Evolutionary conservation across 2,113 vertebrate species (phyloP).

Genomic region (Atherinomorus stipes): DNA sequence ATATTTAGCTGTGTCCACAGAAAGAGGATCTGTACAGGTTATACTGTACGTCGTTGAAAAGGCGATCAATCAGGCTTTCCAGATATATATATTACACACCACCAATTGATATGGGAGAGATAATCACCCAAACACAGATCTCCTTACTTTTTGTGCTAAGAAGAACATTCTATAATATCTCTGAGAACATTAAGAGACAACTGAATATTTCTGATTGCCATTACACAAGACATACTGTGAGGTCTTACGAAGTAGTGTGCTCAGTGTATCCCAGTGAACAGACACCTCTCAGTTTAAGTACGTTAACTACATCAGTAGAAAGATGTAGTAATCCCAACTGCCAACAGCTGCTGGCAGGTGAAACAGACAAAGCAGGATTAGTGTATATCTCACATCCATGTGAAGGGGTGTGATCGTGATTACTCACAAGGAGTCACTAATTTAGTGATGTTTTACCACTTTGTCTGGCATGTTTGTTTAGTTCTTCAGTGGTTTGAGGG

Average conservation of each 20-base stretch:
- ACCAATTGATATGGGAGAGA: too few species aligned
- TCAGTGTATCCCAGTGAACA: background rate
- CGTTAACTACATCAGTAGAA: constrained; percentile 12
- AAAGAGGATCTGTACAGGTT: too few species aligned
- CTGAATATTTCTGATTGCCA: background rate
- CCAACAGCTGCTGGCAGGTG: constrained; percentile 38
- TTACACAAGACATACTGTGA: background rate
- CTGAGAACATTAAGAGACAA: background rate
- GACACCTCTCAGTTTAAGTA: constrained; percentile 1
- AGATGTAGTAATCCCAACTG: constrained; percentile 40
- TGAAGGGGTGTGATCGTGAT: constrained; percentile 2
- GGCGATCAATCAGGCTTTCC: too few species aligned
- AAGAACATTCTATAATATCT: too few species aligned
- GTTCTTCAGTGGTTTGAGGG: background rate
- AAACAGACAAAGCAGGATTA: constrained; percentile 37
- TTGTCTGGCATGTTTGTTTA: background rate
- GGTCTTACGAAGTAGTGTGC: background rate
- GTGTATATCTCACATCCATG: constrained; percentile 15
- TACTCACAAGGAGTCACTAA: background rate
- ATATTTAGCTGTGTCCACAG: too few species aligned
- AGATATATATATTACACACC: too few species aligned
- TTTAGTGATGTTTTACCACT: background rate
- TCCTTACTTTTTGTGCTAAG: too few species aligned
- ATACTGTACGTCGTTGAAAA: too few species aligned
- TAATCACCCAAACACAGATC: too few species aligned